Conservation (phyloP, 2,888 invertebrate species). For the Eurytoma adleriae region DNA sequence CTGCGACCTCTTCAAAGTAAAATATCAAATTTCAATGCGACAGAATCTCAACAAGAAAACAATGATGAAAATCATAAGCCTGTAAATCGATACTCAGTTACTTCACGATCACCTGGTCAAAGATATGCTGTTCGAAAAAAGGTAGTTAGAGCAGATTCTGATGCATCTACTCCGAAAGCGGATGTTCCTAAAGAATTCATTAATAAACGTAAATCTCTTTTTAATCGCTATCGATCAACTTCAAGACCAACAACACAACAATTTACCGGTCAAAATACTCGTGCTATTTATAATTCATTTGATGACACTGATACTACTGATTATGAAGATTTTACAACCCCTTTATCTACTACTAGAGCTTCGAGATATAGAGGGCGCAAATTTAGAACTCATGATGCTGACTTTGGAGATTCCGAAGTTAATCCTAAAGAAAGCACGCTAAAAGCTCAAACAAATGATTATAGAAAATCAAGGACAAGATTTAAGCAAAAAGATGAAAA, state of each 20-base stretch:
- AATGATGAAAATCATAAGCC: neutral
- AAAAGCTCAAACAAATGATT: slow-evolving; percentile 29
- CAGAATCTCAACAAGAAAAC: slow-evolving; percentile 43
- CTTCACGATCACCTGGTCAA: slow-evolving; percentile 20
- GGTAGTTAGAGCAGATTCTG: neutral
- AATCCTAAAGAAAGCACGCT: neutral
- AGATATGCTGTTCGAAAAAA: slow-evolving; percentile 47
- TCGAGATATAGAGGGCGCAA: neutral
- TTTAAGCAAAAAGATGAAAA: slow-evolving; percentile 29
- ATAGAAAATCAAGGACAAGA: slow-evolving; percentile 56
- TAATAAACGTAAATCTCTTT: slow-evolving; percentile 47
- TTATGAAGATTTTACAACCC: slow-evolving; percentile 1
- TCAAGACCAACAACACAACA: neutral
- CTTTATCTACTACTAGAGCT: neutral
- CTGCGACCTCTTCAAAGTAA: slow-evolving; percentile 62
- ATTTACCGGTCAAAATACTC: neutral
- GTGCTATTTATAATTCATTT: neutral
- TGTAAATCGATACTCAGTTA: neutral
- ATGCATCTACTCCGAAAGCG: slow-evolving; percentile 9
- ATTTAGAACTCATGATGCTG: neutral
- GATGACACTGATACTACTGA: neutral
- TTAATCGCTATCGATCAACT: slow-evolving; percentile 41
- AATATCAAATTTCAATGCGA: slow-evolving; percentile 36
- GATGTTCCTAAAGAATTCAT: neutral
- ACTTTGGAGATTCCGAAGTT: slow-evolving; percentile 19